A percentile compares a stretch with the other conserved stretches of the same genome.
Evolutionary conservation across 2,797 vertebrate genomes (phyloP).

Genomic region (Rousettus madagascariensis): DNA sequence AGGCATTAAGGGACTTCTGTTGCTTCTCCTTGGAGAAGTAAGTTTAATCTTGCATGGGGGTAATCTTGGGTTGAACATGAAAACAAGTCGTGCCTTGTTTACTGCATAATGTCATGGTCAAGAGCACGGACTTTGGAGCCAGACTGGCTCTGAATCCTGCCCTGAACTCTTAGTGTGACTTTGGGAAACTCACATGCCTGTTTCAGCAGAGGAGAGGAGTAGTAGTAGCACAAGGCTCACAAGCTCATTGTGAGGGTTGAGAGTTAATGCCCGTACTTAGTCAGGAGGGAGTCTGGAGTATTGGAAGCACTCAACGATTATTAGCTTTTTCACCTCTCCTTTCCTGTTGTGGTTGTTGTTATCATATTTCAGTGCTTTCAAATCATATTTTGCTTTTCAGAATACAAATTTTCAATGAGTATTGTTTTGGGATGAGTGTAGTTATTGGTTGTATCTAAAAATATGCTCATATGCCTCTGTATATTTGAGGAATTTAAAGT

Average conservation of each 20-base stretch:
- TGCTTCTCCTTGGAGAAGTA: constrained; percentile 6
- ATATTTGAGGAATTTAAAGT: neutral
- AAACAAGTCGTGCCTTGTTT: neutral
- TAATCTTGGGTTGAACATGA: neutral
- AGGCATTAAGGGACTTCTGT: neutral
- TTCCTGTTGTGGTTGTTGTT: neutral
- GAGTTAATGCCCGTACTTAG: neutral
- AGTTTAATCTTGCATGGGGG: neutral
- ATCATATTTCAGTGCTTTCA: neutral
- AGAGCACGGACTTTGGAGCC: neutral
- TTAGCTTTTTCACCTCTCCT: neutral
- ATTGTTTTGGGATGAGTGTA: neutral
- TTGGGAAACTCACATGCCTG: neutral
- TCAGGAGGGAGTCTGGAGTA: neutral
- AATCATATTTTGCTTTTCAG: neutral
- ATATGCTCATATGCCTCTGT: neutral
- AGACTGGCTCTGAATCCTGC: neutral
- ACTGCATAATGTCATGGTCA: neutral
- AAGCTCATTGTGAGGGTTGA: neutral
- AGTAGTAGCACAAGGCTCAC: neutral
- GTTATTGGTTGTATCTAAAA: neutral
- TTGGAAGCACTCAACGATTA: neutral
- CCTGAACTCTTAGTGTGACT: neutral
- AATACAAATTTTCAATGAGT: neutral
- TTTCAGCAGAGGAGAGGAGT: neutral